Percentiles rank a stretch among this genome's conserved stretches.
phyloP scores from a whole-genome alignment of 2,113 vertebrate species.

The Phyllopteryx taeniolatus region DNA sequence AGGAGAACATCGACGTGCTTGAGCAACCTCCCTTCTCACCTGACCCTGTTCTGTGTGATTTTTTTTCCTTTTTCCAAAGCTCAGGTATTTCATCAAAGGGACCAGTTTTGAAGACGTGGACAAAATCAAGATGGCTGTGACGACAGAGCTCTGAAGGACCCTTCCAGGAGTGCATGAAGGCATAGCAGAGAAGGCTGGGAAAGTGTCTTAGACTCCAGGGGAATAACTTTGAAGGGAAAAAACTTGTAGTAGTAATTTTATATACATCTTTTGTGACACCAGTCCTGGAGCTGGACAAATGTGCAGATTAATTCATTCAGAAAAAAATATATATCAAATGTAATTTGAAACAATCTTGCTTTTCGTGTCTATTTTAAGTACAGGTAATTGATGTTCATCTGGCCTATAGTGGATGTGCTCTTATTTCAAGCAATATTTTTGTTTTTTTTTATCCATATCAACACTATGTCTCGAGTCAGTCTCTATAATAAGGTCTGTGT shows the following conservation, averaged over 20 bases:
- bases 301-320: no score
- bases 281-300: no score
- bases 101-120: not conserved
- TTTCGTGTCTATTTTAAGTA: no score
- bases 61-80: not conserved
- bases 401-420: not conserved
- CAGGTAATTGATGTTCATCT: no score
- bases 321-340: no score
- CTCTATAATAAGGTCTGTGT: slow-evolving; percentile 50
- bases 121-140: not conserved
- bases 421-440: slow-evolving; percentile 6
- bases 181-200: not conserved
- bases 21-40: not conserved
- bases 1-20: not conserved
- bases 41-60: not conserved
- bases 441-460: slow-evolving; percentile 22
- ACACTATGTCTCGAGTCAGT: slow-evolving; percentile 19
- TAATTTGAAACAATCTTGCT: no score
- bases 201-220: no score
- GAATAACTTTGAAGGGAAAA: no score
- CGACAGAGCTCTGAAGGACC: no score
- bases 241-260: no score
- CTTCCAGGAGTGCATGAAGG: not conserved
- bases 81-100: not conserved
- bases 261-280: no score